These are phyloP conservation scores for Pseudochirops cupreus DNA, from an alignment of 2,797 vertebrate genomes.

Conservation along the genomic window DNA sequence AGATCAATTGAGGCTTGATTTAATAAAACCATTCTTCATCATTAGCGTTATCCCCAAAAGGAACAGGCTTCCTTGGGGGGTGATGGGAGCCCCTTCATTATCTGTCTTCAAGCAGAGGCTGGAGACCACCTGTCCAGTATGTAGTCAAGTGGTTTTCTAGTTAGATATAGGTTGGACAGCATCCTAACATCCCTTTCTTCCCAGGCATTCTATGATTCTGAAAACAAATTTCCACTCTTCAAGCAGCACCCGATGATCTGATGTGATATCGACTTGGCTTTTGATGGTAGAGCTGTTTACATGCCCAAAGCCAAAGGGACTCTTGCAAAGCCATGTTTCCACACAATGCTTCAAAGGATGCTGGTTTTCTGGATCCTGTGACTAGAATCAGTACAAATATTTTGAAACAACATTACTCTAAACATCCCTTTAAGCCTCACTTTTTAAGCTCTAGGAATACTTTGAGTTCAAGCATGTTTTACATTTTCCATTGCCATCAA, in stretches of 20 bases:
- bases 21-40: not conserved
- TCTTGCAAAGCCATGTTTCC: conserved; percentile 17
- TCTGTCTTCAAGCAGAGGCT: too few relatives aligned
- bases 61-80: not conserved
- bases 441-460: not conserved
- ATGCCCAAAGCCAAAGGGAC: not conserved
- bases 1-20: not conserved
- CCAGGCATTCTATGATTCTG: not conserved
- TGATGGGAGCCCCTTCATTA: not conserved
- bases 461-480: not conserved
- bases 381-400: conserved; percentile 1
- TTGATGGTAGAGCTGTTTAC: not conserved
- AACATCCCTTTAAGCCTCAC: not conserved
- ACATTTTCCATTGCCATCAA: not conserved
- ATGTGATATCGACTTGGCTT: not conserved
- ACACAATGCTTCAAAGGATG: not conserved
- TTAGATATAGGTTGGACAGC: not conserved
- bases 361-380: not conserved
- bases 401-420: not conserved
- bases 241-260: not conserved
- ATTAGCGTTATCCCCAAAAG: not conserved
- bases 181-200: not conserved
- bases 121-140: not conserved
- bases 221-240: not conserved
- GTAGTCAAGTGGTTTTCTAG: not conserved